Base-by-base conservation (phyloP, 2,888 invertebrate species). In the Melangyna quadrimaculata region DNA sequence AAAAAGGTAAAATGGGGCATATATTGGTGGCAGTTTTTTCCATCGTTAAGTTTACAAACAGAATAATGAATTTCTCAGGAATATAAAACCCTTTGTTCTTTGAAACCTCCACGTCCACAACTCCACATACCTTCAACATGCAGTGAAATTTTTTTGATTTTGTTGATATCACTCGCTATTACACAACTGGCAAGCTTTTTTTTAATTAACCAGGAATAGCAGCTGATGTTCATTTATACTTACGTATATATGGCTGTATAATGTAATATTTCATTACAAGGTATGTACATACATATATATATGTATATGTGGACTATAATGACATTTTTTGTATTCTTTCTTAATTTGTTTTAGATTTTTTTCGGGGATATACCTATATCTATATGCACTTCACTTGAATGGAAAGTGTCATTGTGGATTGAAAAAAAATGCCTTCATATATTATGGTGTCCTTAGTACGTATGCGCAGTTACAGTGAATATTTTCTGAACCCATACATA, bases 141-240 rank as follows among this genome's bases (percentile, higher is more conserved):
- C n/a, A n/a, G n/a, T n/a, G n/a, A n/a, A n/a, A 53, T 35, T 45
- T 65, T 65, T 67, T 32, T 19, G 45, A 32, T 35, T 67, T 17
- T 67, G 29, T 12, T 45, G n/a, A n/a, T n/a, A 19, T 27, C 55
- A 35, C 1, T 29, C n/a, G 9, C 63, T 43, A n/a, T 40, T 27
- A 27, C 8, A 17, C 24, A 57, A 59, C 27, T 51, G 37, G 51
- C 43, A 51, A 45, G 67, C 32, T 57, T 79, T 74, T n/a, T 61
- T 79, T 79, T 74, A 79, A 79, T 81, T 75, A 81, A 81, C 75
- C 32, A 51, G 27, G 61, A 61, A 57, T 19, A 63, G 51, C 75
- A 81, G 70, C 53, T 75, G 75, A 65, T 70, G 29, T 57, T 71
- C 22, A 12, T 74, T 2, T n/a, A 43, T 43, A 7, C 7, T 9